phyloP scores from a whole-genome alignment of 2,113 vertebrate species.

The Castor canadensis region DNA sequence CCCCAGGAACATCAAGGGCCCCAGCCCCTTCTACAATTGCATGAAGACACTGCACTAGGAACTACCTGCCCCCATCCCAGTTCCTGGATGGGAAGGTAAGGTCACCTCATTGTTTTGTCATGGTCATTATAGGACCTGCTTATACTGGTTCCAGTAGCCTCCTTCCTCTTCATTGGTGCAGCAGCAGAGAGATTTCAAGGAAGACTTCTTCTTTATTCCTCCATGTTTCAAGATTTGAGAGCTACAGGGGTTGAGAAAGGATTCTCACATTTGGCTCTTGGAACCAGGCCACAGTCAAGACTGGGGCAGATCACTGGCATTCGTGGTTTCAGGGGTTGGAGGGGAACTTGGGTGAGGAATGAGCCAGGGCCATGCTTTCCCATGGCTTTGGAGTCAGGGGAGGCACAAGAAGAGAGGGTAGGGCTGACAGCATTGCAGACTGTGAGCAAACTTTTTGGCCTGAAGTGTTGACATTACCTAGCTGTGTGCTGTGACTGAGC shows the following conservation, averaged over 20 bases:
- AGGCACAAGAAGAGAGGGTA: neutral
- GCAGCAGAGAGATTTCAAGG: neutral
- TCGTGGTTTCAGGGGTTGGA: neutral
- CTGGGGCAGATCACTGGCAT: neutral
- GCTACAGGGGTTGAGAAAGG: neutral
- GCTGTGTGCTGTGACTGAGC: neutral
- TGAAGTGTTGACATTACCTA: neutral
- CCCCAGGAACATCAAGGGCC: neutral
- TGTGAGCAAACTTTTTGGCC: neutral
- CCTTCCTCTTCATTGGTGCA: neutral
- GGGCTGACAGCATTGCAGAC: neutral
- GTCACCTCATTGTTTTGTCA: rapidly evolving
- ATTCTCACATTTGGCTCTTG: neutral
- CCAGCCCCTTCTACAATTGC: neutral
- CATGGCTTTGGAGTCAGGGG: neutral
- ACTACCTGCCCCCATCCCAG: rapidly evolving
- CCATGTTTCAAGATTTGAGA: neutral
- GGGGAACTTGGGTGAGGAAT: neutral
- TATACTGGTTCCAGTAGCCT: neutral
- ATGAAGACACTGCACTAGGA: neutral
- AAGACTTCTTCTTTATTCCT: neutral
- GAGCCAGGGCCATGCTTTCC: neutral
- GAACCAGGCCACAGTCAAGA: neutral
- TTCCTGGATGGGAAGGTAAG: neutral
- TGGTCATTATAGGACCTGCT: neutral